phyloP scores from a whole-genome alignment of 2,113 vertebrate genomes.

The Ploceus nigricollis region DNA sequence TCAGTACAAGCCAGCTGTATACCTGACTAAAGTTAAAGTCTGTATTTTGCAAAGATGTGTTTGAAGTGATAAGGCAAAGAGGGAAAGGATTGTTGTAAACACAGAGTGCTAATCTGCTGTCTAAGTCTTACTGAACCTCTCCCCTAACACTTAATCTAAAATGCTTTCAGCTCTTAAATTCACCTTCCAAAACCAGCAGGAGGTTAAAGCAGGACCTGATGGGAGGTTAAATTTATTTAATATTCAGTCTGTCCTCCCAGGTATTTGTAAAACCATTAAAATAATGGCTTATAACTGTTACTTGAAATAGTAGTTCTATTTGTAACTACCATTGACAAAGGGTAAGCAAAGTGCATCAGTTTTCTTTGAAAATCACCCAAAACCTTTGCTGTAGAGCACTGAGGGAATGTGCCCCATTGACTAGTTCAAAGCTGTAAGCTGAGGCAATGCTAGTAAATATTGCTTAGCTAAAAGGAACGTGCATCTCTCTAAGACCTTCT shows the following conservation, averaged over 20 bases:
- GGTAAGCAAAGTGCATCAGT: constrained; percentile 77
- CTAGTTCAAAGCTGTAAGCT: constrained; percentile 37
- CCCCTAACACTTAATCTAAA: constrained; percentile 73
- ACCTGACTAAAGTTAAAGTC: constrained; percentile 62
- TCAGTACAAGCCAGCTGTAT: not conserved
- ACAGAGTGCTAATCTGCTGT: constrained; percentile 70
- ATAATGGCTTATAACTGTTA: constrained; percentile 79
- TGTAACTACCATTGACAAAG: constrained; percentile 75
- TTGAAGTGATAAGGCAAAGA: constrained; percentile 69
- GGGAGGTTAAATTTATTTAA: constrained; percentile 81
- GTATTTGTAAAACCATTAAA: constrained; percentile 80
- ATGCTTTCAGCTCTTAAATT: constrained; percentile 77
- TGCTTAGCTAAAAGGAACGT: not conserved
- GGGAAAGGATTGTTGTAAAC: constrained; percentile 58
- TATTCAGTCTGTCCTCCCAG: constrained; percentile 78
- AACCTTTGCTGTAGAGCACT: constrained; percentile 36
- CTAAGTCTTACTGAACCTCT: constrained; percentile 64
- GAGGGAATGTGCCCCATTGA: constrained; percentile 55
- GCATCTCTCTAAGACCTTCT: not conserved
- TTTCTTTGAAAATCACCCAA: constrained; percentile 70
- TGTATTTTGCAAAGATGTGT: constrained; percentile 54
- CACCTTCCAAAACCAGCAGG: constrained; percentile 73
- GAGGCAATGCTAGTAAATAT: not conserved
- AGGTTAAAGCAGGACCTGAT: constrained; percentile 74
- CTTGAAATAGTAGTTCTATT: constrained; percentile 76